Evolutionary conservation across 2,888 invertebrate species (phyloP).

Genomic region (Apodemia duryi): DNA sequence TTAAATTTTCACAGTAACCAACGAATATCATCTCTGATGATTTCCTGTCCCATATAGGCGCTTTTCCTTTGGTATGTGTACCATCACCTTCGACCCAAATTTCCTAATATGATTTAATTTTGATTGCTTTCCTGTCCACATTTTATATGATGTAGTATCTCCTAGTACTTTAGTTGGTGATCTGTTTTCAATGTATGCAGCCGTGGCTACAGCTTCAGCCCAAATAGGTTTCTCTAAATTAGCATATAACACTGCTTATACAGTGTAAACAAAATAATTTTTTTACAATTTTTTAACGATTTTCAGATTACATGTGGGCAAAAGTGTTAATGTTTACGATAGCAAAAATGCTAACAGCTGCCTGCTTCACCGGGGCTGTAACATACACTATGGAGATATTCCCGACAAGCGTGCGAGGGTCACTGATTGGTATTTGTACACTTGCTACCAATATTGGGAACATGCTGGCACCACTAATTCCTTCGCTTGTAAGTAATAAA

Average conservation of each 20-base stretch:
- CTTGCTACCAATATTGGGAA: not conserved
- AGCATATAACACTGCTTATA: not conserved
- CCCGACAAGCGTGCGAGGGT: not conserved
- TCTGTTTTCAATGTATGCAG: conserved; percentile 8
- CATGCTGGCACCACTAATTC: not conserved
- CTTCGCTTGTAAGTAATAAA: not conserved
- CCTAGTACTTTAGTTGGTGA: not conserved
- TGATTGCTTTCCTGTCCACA: conserved; percentile 4
- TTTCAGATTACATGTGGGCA: not conserved
- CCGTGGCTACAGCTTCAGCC: conserved; percentile 13
- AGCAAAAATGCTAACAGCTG: not conserved
- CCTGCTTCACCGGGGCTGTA: not conserved
- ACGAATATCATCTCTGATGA: not conserved
- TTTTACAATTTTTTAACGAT: not conserved
- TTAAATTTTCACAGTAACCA: conserved; percentile 11
- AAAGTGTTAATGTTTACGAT: not conserved
- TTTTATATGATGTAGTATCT: conserved; percentile 1
- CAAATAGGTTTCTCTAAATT: conserved; percentile 6
- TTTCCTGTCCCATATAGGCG: conserved; percentile 3
- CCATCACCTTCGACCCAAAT: conserved; percentile 14
- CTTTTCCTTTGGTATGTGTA: conserved; percentile 9
- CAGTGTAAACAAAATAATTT: too few species aligned
- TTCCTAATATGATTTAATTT: conserved; percentile 7
- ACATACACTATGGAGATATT: not conserved
- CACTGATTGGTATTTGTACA: not conserved